Evolutionary conservation across 2,797 vertebrate genomes (phyloP).

Genomic region (Loris lydekkerianus): DNA sequence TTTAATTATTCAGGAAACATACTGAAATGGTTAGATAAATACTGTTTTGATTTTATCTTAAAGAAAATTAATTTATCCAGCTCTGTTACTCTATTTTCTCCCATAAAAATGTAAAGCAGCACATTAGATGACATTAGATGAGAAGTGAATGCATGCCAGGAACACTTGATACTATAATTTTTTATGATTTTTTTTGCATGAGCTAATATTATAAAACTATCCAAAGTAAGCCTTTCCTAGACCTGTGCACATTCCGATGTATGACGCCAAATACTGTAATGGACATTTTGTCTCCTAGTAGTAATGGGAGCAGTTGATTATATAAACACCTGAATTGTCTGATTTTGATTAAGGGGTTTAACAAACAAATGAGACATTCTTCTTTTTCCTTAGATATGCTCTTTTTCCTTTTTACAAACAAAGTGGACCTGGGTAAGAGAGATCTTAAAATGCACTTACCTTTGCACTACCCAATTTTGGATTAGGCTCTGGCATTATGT

Average conservation of each 20-base stretch:
- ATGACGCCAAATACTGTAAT: neutral
- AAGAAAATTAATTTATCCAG: constrained; percentile 57
- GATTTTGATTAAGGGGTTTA: constrained; percentile 7
- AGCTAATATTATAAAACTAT: neutral
- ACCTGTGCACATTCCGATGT: neutral
- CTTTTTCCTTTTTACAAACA: neutral
- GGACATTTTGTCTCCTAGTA: neutral
- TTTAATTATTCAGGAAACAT: constrained; percentile 5
- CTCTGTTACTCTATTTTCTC: neutral
- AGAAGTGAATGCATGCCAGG: neutral
- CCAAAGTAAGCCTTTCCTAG: neutral
- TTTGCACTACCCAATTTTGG: neutral
- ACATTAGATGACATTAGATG: neutral
- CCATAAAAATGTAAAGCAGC: neutral
- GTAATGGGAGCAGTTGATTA: neutral
- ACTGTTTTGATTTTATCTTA: constrained; percentile 39
- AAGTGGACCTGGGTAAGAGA: neutral
- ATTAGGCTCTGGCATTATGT: neutral
- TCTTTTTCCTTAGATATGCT: neutral
- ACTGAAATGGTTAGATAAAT: neutral
- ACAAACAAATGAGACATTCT: neutral
- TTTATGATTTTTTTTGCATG: neutral
- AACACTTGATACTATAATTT: neutral
- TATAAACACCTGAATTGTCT: neutral
- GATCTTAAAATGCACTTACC: neutral